Evolutionary conservation across 2,888 invertebrate species (phyloP).

Genomic region (Camponotus fellah): DNA sequence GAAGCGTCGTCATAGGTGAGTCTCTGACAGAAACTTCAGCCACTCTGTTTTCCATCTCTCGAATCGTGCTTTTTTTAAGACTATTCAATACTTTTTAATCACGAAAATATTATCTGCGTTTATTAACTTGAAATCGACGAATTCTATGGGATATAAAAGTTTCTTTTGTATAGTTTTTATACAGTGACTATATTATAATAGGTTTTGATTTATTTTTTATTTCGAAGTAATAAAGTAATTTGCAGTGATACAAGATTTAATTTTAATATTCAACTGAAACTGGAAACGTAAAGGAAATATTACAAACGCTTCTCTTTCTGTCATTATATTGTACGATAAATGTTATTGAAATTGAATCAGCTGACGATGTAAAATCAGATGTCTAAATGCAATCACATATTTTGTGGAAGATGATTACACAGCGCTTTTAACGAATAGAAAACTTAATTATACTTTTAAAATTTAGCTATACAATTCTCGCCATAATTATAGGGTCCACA

Average conservation of each 20-base stretch:
- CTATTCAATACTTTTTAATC: conserved; percentile 16
- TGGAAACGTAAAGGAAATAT: conserved; percentile 13
- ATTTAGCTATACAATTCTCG: not conserved
- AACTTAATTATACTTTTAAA: not conserved
- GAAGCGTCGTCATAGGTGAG: conserved; percentile 96
- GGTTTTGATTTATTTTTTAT: not conserved
- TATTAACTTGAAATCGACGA: not conserved
- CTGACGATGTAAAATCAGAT: not conserved
- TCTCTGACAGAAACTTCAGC: conserved; percentile 79
- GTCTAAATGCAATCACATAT: not conserved
- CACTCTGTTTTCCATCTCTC: not conserved
- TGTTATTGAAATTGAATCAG: conserved; percentile 8
- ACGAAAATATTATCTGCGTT: not conserved
- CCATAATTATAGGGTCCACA: not conserved
- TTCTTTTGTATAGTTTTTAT: not conserved
- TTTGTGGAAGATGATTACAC: conserved; percentile 4
- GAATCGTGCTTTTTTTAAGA: not conserved
- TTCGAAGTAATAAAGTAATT: not conserved
- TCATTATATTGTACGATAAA: conserved; percentile 16
- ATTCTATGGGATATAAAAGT: not conserved
- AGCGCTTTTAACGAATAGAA: not conserved
- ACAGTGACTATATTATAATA: not conserved
- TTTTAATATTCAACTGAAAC: not conserved
- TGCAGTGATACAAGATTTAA: conserved; percentile 2
- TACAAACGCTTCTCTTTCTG: not conserved